Percentiles rank a stretch among this genome's conserved stretches.
Evolutionary conservation across 2,797 vertebrate species (phyloP).

Genomic region (Pyrocephalus nanus): DNA sequence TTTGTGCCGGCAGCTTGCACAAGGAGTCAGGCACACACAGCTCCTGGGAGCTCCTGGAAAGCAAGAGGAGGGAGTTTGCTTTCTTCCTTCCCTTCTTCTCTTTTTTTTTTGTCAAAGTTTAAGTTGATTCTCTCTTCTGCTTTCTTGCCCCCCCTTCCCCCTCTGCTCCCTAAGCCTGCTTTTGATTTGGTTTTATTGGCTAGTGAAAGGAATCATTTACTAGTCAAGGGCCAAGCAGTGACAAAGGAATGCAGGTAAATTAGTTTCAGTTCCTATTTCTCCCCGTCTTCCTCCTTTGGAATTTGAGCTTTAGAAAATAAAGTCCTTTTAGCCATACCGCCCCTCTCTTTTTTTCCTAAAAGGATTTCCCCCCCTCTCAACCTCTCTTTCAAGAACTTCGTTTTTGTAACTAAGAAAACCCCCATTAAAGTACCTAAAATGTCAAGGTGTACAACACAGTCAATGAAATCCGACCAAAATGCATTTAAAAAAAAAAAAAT

Average conservation of each 20-base stretch:
- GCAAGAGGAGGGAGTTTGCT: constrained; percentile 40
- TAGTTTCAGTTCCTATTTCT: constrained; percentile 72
- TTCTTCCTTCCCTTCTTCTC: background rate
- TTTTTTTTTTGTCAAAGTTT: background rate
- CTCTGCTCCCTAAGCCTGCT: constrained; percentile 65
- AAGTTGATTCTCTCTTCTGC: constrained; percentile 31
- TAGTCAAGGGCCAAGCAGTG: constrained; percentile 70
- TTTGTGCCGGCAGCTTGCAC: constrained; percentile 25
- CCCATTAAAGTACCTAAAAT: constrained; percentile 48
- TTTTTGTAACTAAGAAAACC: constrained; percentile 62
- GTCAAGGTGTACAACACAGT: constrained; percentile 34
- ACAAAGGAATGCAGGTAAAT: constrained; percentile 79
- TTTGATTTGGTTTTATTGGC: constrained; percentile 77
- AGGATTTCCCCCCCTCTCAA: constrained; percentile 13
- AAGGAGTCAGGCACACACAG: background rate
- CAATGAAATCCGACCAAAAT: constrained; percentile 57
- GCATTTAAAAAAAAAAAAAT: background rate
- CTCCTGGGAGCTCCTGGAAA: constrained; percentile 26
- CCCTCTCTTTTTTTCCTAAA: constrained; percentile 46
- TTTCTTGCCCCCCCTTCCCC: constrained; percentile 19
- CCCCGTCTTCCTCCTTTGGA: constrained; percentile 67
- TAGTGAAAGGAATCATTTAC: constrained; percentile 78
- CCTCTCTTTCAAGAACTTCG: constrained; percentile 49
- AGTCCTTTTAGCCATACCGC: constrained; percentile 29
- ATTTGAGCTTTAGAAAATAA: constrained; percentile 75